Evolutionary conservation across 2,888 invertebrate genomes (phyloP).

Genomic region (Liopterus haemorrhoidalis): DNA sequence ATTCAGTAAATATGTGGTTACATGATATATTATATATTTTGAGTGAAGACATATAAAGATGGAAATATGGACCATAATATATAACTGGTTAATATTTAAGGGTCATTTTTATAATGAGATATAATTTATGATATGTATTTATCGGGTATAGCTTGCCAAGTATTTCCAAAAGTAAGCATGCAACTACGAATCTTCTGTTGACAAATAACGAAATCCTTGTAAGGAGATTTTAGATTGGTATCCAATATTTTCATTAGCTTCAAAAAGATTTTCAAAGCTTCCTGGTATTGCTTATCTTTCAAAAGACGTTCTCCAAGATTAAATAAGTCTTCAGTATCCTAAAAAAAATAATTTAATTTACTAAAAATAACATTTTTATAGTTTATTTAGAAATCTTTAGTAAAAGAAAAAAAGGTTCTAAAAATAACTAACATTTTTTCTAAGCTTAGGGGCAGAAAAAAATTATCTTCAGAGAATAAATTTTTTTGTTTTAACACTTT

Average conservation of each 20-base stretch:
- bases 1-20: too few relatives aligned
- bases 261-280: constrained; percentile 37
- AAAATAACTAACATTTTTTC: too few relatives aligned
- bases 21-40: too few relatives aligned
- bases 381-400: neutral
- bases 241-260: constrained; percentile 39
- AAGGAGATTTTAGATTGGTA: constrained; percentile 39
- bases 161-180: constrained; percentile 22
- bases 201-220: constrained; percentile 18
- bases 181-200: constrained; percentile 18
- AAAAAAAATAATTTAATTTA: constrained; percentile 21
- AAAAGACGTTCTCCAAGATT: constrained; percentile 57
- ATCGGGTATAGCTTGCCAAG: constrained; percentile 7
- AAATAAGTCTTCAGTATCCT: constrained; percentile 68
- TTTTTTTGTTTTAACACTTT: too few relatives aligned
- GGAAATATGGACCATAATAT: too few relatives aligned
- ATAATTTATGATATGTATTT: too few relatives aligned
- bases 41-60: too few relatives aligned
- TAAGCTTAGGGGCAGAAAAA: too few relatives aligned
- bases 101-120: too few relatives aligned
- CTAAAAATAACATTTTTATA: constrained; percentile 7
- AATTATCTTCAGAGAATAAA: too few relatives aligned
- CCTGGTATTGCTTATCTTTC: constrained; percentile 33
- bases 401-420: too few relatives aligned
- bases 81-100: too few relatives aligned